phyloP scores from a whole-genome alignment of 2,888 invertebrate genomes.

The Agonopterix alstromeriana region DNA sequence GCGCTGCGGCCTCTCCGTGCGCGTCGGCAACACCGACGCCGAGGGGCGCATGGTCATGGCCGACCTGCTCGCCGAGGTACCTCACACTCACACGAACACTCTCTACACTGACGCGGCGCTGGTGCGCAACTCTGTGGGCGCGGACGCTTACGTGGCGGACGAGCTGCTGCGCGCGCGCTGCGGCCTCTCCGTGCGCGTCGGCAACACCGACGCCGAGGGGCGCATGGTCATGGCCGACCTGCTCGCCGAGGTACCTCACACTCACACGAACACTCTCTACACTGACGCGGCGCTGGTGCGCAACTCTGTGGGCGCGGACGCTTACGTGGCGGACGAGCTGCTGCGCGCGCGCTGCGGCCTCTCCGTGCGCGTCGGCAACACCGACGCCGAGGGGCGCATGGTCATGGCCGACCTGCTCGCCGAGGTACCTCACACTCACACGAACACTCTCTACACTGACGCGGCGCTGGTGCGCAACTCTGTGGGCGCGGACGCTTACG shows the following conservation, averaged over 20 bases:
- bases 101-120: too few species aligned
- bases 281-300: constrained; percentile 91
- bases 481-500: constrained; percentile 91
- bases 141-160: constrained; percentile 92
- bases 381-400: constrained; percentile 97
- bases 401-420: constrained; percentile 93
- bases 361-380: constrained; percentile 93
- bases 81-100: too few species aligned
- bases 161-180: constrained; percentile 91
- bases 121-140: constrained; percentile 94
- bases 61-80: constrained; percentile 82
- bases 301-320: constrained; percentile 92
- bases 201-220: constrained; percentile 97
- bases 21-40: constrained; percentile 96
- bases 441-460: too few species aligned
- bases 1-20: constrained; percentile 88
- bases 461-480: constrained; percentile 93
- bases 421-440: too few species aligned
- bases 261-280: too few species aligned
- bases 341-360: constrained; percentile 88
- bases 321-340: constrained; percentile 94
- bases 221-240: constrained; percentile 95
- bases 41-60: constrained; percentile 97
- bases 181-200: constrained; percentile 89
- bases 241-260: constrained; percentile 63